Base-by-base conservation (phyloP, 2,888 invertebrate genomes). In the Ellobium chinense region DNA sequence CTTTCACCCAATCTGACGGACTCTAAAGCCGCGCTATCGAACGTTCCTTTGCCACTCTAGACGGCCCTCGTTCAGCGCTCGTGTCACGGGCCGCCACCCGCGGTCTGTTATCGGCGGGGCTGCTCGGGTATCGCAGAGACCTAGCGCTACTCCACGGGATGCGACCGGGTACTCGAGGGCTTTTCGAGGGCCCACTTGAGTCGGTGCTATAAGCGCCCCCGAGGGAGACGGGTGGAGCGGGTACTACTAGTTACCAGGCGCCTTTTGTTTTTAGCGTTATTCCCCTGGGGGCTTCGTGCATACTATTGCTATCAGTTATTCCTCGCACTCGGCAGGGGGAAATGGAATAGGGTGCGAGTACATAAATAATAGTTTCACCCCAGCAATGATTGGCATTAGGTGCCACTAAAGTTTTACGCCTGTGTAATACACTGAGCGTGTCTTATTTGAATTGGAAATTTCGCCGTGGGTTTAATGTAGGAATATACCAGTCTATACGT, bases 41-140 rank as follows among this genome's bases (percentile, higher is more conserved):
- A 9, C 75, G 36, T 34, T 21, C 46, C 36, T 46, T n/a, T 58
- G 70, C 62, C 78, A 78, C 78, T 78, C 63, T 24, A 70, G 78
- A 39, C 60, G 54, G 54, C 27, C 70, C 78, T 72, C 63, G 70
- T 31, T 54, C 31, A 70, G 68, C 68, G 36, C 68, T 58, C 68
- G 70, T 36, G 69, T 68, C 78, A 68, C 65, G 65, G 56, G 21
- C 78, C 56, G 78, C 78, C 78, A 79, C 78, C 78, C 78, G 78
- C 78, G 72, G 73, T 73, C 78, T 72, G 27, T 73, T 79, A 79
- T 79, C 78, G 39, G 54, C 36, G 37, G 68, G 68, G 56, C 65
- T 65, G 72, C 37, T 29, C 72, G 65, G 73, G 78, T 72, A 79
- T 79, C 73, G 31, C 54, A 73, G 78, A 37, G 78, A 36, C 78